Evolutionary conservation across 2,113 vertebrate species (phyloP), one percentile per base, ranked within the genome.

Genomic region (Brienomyrus brachyistius): DNA sequence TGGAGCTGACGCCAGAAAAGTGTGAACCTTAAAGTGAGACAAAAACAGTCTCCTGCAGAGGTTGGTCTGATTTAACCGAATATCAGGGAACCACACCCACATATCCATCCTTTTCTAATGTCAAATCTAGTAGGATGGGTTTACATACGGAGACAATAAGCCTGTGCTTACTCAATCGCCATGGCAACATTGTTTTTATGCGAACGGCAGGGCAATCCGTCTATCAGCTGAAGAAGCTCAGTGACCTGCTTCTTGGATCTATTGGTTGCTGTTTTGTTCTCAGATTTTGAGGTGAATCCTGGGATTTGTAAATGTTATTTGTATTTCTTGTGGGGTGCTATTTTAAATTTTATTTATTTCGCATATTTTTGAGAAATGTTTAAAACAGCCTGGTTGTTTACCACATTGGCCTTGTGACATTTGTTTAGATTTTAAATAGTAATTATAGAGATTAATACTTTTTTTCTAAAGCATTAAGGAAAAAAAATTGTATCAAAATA

Each of bases 331-430:
- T 89, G 93, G 93, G 96, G 96, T 96, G 96, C 96, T 96, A 95
- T 94, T 95, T 92, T 91, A 90, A 92, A 93, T 80, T 80, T 89
- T 91, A 93, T 95, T 94, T 94, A 93, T 94, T 94, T 91, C 89
- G 77, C 93, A 92, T 90, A 93, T 93, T 91, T 93, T 94, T 90
- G 90, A 92, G 92, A 95, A 91, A 92, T 95, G 74, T 80, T 80
- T 92, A 92, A 92, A 95, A 94, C 95, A 95, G 94, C 95, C 94
- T 95, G 94, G 92, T 95, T 92, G 93, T 94, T 94, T 94, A 96
- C 95, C 95, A 94, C 94, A 96, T 95, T 96, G 95, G 96, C 95
- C 96, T 96, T 96, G 94, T 93, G 91, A 95, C 94, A 93, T 94
- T 93, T 95, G 94, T 95, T 95, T 93, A 94, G 92, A 94, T 87